Conservation (phyloP, 2,113 vertebrate species). For the Marmota flaviventris region DNA sequence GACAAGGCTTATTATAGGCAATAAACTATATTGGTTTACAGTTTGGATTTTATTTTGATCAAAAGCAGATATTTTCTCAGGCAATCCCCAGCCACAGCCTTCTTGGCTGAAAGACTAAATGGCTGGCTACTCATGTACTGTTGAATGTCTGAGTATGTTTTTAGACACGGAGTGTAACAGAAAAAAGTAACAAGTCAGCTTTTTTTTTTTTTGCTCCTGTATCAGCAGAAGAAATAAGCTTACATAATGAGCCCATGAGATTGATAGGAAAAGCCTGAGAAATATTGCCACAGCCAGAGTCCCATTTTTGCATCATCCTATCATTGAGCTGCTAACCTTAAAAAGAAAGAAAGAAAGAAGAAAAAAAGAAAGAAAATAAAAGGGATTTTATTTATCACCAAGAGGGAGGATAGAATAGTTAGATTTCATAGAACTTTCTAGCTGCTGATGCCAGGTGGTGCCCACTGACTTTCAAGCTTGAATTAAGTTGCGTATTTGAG, state of each 20-base stretch:
- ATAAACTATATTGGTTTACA: constrained; percentile 63
- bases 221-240: constrained; percentile 67
- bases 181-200: constrained; percentile 60
- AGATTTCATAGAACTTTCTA: not conserved
- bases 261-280: not conserved
- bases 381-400: not conserved
- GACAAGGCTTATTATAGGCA: constrained; percentile 32
- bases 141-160: constrained; percentile 68
- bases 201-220: not conserved
- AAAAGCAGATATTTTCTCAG: constrained; percentile 76
- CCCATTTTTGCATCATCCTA: not conserved
- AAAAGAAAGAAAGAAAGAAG: not conserved
- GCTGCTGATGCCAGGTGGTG: not conserved
- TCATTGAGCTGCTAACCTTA: not conserved
- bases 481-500: not conserved
- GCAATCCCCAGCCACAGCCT: constrained; percentile 56
- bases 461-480: constrained; percentile 24
- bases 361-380: not conserved
- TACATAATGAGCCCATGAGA: constrained; percentile 54
- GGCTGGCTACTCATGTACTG: not conserved
- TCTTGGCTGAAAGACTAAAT: constrained; percentile 44
- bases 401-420: not conserved
- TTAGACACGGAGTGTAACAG: constrained; percentile 46
- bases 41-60: constrained; percentile 77
- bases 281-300: not conserved